phyloP scores from a whole-genome alignment of 2,888 invertebrate species.

The Neocrepidodera transversa region DNA sequence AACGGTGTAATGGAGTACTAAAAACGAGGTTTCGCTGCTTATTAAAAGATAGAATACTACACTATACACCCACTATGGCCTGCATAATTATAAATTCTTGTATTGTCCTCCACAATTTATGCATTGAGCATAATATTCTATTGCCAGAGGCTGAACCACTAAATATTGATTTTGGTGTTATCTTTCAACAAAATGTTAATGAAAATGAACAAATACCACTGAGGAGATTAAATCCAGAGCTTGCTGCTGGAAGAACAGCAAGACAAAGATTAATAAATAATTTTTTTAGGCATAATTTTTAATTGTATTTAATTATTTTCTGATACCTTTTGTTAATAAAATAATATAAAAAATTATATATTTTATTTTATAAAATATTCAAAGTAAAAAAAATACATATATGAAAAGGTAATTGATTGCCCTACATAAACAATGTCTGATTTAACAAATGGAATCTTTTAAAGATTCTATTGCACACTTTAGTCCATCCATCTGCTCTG shows the following conservation, averaged over 20 bases:
- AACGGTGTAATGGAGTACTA: constrained; percentile 33
- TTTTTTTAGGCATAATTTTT: too few species aligned
- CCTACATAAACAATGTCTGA: background rate
- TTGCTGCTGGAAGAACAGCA: constrained; percentile 1
- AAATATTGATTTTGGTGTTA: constrained; percentile 15
- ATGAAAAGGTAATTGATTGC: background rate
- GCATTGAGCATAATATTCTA: constrained; percentile 17
- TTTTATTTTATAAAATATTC: too few species aligned
- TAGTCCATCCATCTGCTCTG: background rate
- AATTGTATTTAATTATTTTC: too few species aligned
- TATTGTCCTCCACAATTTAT: constrained; percentile 31
- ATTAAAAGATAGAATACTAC: constrained; percentile 27
- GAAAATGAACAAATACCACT: background rate
- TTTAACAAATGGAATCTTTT: background rate
- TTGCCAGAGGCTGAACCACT: background rate
- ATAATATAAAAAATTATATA: too few species aligned
- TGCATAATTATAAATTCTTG: constrained; percentile 30
- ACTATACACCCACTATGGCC: constrained; percentile 25
- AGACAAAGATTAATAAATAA: background rate
- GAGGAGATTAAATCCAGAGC: background rate
- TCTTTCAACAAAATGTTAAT: constrained; percentile 1
- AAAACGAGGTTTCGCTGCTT: constrained; percentile 35
- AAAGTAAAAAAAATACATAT: background rate
- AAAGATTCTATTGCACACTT: background rate
- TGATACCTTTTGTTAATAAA: too few species aligned